Conservation (phyloP, 1,140 invertebrate genomes). For the Zaprionus africanus region DNA sequence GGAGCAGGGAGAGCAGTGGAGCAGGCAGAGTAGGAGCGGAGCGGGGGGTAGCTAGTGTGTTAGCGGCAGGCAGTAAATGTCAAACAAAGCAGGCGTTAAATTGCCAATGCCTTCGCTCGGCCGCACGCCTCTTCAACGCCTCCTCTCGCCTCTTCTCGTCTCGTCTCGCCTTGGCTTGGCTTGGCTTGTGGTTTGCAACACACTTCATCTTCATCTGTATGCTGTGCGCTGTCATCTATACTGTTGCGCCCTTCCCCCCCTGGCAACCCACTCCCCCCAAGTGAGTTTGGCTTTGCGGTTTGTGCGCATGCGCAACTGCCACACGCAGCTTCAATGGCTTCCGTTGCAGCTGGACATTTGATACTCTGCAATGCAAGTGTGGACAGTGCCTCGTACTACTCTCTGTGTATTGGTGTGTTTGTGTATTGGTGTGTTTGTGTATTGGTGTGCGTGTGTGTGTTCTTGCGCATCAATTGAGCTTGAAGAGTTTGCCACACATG, state of each 20-base stretch:
- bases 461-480: background rate
- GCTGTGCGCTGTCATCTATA: background rate
- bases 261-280: background rate
- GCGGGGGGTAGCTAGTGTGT: background rate
- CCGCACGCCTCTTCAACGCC: slow-evolving; percentile 29
- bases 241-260: too few species aligned
- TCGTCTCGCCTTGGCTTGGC: background rate
- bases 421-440: background rate
- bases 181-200: slow-evolving; percentile 22
- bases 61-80: slow-evolving; percentile 1
- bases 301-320: slow-evolving; percentile 70
- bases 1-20: background rate
- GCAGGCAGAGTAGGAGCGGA: too few species aligned
- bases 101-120: slow-evolving; percentile 51
- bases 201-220: background rate
- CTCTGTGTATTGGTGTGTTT: background rate
- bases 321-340: slow-evolving; percentile 67
- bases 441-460: slow-evolving; percentile 4
- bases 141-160: background rate
- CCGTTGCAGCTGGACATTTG: slow-evolving; percentile 46
- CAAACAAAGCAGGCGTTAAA: slow-evolving; percentile 73
- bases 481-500: background rate
- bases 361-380: slow-evolving; percentile 31
- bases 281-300: slow-evolving; percentile 50
- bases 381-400: background rate